These are phyloP conservation scores for Glandiceps talaboti DNA, from an alignment of 53 echinoderm and acorn worm genomes.

Conservation along the genomic window DNA sequence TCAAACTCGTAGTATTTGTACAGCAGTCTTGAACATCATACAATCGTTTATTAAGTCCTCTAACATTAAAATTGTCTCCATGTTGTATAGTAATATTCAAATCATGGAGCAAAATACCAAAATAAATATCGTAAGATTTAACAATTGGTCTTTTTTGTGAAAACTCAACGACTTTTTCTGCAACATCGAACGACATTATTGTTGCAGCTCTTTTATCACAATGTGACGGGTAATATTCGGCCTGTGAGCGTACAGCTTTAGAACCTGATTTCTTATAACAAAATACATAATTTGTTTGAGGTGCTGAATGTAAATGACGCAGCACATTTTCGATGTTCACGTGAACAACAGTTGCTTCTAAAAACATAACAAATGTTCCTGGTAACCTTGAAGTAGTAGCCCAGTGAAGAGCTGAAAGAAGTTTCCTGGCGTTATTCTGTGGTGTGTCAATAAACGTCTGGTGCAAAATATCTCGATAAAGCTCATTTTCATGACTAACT, in stretches of 20 bases:
- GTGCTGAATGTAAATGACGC: background rate
- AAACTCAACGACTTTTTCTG: background rate
- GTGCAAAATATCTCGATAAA: background rate
- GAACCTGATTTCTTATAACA: too few species aligned
- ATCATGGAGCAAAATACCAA: background rate
- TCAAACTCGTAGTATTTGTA: too few species aligned
- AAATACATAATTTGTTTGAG: too few species aligned
- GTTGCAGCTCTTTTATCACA: background rate
- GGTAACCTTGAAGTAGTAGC: background rate
- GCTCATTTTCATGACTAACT: background rate
- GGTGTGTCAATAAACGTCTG: background rate
- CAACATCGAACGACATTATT: background rate
- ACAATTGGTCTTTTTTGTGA: background rate
- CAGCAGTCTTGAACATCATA: too few species aligned
- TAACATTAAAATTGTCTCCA: background rate
- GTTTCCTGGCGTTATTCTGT: background rate
- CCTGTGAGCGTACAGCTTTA: background rate
- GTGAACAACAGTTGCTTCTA: background rate
- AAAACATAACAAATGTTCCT: background rate
- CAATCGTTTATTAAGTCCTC: too few species aligned
- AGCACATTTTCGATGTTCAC: background rate
- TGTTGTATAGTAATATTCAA: background rate
- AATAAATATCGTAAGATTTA: background rate
- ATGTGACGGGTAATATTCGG: background rate
- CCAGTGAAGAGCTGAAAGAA: background rate